Evolutionary conservation across 2,113 vertebrate genomes (phyloP), one percentile per base, ranked within the genome.

Genomic region (Ancistrus triradiatus): DNA sequence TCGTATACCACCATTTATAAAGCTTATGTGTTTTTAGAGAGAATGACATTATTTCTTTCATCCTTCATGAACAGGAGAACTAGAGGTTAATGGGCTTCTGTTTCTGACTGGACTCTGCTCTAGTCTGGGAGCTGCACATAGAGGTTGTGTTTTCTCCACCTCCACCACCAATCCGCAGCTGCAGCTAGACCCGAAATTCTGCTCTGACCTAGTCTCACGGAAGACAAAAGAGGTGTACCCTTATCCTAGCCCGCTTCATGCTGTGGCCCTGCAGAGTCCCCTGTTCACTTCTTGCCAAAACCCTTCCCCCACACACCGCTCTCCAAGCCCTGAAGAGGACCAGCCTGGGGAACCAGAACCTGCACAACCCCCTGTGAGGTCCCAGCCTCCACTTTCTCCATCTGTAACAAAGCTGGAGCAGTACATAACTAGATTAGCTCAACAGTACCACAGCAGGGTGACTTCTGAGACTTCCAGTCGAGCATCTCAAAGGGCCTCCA

Each of bases 241-340:
- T 4, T 91, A 88, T 66, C 90, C 90, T n/a, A 91, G 90, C 68
- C 90, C 90, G 0, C 75, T 91, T 56, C 90, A 91, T 17, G 90
- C 89, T 0, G 87, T 91, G 7, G 90, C 89, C 18, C 83, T 91
- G 35, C 90, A 91, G 68, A 91, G 90, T 59, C 89, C 90, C 22
- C 79, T 91, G 22, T 91, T 90, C 77, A 89, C 82, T 31, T 77
- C 76, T 2, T 74, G 40, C 22, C 83, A 75, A 48, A 77, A 81
- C 53, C 76, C 58, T 13, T 77, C 76, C 3, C 40, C 61, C 21
- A 57, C 60, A 10, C 35, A 43, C 18, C 42, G 59, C 7, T 76
- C 73, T 6, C 40, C 63, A 2, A 81, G 59, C 55, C 62, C 77
- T 18, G 85, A 87, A 17, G 70, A 33, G 43, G 55, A 59, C 14